Evolutionary conservation across 2,113 vertebrate genomes (phyloP).

Genomic region (Acrocephalus kingi): DNA sequence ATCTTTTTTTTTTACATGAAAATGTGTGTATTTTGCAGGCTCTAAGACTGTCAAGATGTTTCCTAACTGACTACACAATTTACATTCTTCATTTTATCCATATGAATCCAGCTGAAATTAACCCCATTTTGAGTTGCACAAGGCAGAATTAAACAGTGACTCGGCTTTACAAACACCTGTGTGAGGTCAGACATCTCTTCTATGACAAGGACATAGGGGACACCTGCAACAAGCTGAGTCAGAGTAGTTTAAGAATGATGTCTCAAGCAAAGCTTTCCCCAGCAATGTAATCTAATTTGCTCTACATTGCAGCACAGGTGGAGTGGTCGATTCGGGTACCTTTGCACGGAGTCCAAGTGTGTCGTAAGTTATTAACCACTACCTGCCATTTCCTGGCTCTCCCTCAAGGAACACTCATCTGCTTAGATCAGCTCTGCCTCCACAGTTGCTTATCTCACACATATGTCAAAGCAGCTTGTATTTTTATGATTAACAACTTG

Average conservation of each 20-base stretch:
- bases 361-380: background rate
- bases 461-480: background rate
- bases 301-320: background rate
- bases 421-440: background rate
- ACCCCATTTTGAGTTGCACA: background rate
- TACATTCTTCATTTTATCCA: background rate
- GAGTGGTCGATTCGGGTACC: background rate
- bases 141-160: background rate
- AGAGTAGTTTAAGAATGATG: background rate
- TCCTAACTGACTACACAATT: background rate
- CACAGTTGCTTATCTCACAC: background rate
- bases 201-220: background rate
- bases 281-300: background rate
- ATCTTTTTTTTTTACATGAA: background rate
- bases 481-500: background rate
- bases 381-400: background rate
- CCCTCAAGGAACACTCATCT: background rate
- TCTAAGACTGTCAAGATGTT: background rate
- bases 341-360: background rate
- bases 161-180: background rate
- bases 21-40: background rate
- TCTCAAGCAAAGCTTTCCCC: background rate
- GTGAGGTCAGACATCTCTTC: background rate
- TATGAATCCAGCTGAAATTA: background rate
- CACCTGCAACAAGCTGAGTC: background rate